phyloP scores from a whole-genome alignment of 2,797 vertebrate species.

The Gymnothorax reevesii region DNA sequence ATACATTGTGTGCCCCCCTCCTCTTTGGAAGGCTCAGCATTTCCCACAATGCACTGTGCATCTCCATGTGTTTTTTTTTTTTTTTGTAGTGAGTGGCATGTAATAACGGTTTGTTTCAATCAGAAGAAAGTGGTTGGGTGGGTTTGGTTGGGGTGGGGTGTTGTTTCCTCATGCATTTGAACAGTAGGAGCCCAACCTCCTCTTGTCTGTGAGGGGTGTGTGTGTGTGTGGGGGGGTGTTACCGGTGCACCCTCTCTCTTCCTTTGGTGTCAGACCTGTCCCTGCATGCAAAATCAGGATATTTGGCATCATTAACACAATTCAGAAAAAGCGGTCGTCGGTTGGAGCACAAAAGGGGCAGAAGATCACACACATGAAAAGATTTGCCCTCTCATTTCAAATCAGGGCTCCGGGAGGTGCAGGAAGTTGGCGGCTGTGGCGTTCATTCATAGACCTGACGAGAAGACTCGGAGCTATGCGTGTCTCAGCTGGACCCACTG shows the following conservation, averaged over 20 bases:
- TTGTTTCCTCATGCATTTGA: constrained; percentile 55
- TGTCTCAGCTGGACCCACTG: not conserved
- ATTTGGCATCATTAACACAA: constrained; percentile 32
- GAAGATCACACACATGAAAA: constrained; percentile 18
- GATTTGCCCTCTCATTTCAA: not conserved
- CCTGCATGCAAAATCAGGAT: constrained; percentile 59
- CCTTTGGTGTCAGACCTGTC: constrained; percentile 58
- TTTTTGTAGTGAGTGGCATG: not conserved
- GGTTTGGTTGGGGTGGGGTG: constrained; percentile 50
- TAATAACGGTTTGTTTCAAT: constrained; percentile 56
- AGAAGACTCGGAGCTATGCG: not conserved
- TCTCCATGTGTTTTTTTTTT: not conserved
- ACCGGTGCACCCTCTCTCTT: constrained; percentile 30
- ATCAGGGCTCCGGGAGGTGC: not conserved
- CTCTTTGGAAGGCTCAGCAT: not conserved
- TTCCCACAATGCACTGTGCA: not conserved
- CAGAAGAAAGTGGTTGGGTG: constrained; percentile 62
- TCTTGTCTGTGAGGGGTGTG: constrained; percentile 45
- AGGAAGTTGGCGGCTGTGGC: not conserved
- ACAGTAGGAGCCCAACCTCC: constrained; percentile 15
- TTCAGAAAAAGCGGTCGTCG: constrained; percentile 10
- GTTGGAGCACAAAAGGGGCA: constrained; percentile 11
- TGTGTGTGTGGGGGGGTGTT: constrained; percentile 63
- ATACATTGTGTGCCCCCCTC: not conserved
- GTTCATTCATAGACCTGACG: not conserved